Percentiles rank a stretch among this genome's conserved stretches.
These are phyloP conservation scores for Apantesis nais DNA, from an alignment of 2,888 invertebrate species.

Conservation along the genomic window DNA sequence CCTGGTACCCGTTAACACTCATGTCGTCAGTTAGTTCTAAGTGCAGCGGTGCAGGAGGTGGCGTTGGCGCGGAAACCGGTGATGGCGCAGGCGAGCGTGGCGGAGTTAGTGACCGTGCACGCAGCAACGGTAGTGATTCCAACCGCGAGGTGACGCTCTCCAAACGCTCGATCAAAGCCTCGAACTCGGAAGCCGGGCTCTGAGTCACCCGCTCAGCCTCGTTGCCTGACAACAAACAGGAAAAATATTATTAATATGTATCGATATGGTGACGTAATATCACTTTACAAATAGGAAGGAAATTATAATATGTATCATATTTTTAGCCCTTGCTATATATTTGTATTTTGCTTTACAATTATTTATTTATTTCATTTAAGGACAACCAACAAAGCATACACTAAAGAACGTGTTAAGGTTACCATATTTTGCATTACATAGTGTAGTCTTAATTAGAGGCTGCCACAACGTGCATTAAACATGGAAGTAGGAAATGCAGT, in stretches of 20 bases:
- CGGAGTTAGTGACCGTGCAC: slow-evolving; percentile 61
- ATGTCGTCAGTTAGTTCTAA: slow-evolving; percentile 78
- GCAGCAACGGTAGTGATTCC: slow-evolving; percentile 83
- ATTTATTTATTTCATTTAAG: neutral
- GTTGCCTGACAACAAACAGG: slow-evolving; percentile 64
- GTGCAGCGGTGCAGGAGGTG: slow-evolving; percentile 46
- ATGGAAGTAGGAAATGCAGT: no score
- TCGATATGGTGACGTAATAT: neutral
- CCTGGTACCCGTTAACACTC: slow-evolving; percentile 91
- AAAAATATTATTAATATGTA: slow-evolving; percentile 7
- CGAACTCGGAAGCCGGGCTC: slow-evolving; percentile 86
- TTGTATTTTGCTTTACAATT: neutral
- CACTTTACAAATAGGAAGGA: slow-evolving; percentile 3
- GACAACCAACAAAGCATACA: no score
- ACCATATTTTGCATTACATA: no score
- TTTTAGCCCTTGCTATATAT: neutral
- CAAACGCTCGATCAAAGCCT: slow-evolving; percentile 89
- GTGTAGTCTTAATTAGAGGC: no score
- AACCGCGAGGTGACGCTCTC: slow-evolving; percentile 91
- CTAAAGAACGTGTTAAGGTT: no score
- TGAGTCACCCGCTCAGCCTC: slow-evolving; percentile 76
- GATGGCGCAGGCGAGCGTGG: slow-evolving; percentile 67
- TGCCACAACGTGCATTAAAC: no score
- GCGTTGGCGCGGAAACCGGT: slow-evolving; percentile 48
- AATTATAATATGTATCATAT: neutral